Base-by-base conservation (phyloP, 37 sponge, comb jelly and placozoan genomes). In the Halisarca cf. caerulea region DNA sequence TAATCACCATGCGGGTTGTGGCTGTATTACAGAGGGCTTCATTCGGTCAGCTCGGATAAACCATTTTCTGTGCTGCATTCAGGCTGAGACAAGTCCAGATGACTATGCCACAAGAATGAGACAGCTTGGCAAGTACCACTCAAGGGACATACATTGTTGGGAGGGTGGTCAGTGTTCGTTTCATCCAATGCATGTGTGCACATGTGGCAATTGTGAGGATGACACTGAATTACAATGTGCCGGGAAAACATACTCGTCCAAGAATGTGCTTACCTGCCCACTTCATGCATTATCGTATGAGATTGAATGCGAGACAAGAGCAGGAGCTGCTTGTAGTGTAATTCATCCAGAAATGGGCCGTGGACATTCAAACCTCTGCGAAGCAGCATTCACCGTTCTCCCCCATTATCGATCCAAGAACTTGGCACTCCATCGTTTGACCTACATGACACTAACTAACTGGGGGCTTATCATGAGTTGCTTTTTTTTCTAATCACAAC, bases 121-220 rank as follows among this genome's bases (percentile, higher is more conserved):
- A 33, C 58, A 59, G 5, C 70, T 86, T 35, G 58, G 80, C 4
- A 86, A 66, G 32, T 82, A 74, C 3, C 86, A 86, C 80, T 80
- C 86, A 45, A 35, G 70, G 4, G 86, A 53, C 44, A 57, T 54
- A 9, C 86, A 86, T 39, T 9, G 44, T 28, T 86, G 86, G 81
- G 81, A 62, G 18, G 86, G 58, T 33, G 80, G 69, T 34, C 66
- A 80, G 39, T 86, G 86, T 55, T 75, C 79, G n/a, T 86, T 86
- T 35, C 86, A 86, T 43, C 72, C 80, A 2, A 14, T 35, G 2
- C 18, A 30, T 47, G 15, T 39, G 57, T 79, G 86, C 64, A 24
- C 59, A 14, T 85, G 86, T 78, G 79, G 79, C 17, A 78, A 61
- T 2, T 85, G 86, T 78, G 68, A 24, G 1, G 59, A 77, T 25